Conservation (phyloP, 2,797 vertebrate genomes). For the Platyrinchus mystaceus region DNA sequence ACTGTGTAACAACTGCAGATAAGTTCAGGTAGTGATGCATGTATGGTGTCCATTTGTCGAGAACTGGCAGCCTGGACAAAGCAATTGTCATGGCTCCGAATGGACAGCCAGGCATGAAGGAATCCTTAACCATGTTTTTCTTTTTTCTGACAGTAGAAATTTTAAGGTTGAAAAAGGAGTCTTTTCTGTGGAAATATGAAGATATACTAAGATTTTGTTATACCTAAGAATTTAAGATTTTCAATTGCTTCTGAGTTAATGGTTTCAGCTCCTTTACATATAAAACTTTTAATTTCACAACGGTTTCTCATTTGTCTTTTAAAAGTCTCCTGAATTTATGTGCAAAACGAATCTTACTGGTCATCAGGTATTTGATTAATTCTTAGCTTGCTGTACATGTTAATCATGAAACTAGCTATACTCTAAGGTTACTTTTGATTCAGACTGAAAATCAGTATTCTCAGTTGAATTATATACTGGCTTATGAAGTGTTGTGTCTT, state of each 20-base stretch:
- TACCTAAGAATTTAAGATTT: not conserved
- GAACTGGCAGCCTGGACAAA: not conserved
- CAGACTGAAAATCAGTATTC: constrained; percentile 32
- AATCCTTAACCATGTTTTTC: not conserved
- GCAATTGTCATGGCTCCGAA: not conserved
- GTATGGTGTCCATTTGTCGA: not conserved
- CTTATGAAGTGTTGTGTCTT: constrained; percentile 31
- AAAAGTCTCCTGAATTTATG: not conserved
- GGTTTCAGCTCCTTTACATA: not conserved
- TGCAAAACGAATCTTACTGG: not conserved
- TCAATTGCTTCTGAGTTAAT: not conserved
- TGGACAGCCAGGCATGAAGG: not conserved
- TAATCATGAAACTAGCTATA: not conserved
- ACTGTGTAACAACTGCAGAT: not conserved
- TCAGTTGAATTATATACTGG: constrained; percentile 2
- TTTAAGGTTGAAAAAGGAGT: not conserved
- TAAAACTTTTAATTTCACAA: not conserved
- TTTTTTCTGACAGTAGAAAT: not conserved
- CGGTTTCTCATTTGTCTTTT: not conserved
- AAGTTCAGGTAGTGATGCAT: not conserved
- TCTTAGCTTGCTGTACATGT: not conserved
- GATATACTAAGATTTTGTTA: not conserved
- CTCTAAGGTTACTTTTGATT: not conserved
- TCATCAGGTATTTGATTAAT: not conserved
- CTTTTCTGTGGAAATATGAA: not conserved